Evolutionary conservation across 2,888 invertebrate genomes (phyloP), one percentile per base, ranked within the genome.

Genomic region (Calephelis perditalis): DNA sequence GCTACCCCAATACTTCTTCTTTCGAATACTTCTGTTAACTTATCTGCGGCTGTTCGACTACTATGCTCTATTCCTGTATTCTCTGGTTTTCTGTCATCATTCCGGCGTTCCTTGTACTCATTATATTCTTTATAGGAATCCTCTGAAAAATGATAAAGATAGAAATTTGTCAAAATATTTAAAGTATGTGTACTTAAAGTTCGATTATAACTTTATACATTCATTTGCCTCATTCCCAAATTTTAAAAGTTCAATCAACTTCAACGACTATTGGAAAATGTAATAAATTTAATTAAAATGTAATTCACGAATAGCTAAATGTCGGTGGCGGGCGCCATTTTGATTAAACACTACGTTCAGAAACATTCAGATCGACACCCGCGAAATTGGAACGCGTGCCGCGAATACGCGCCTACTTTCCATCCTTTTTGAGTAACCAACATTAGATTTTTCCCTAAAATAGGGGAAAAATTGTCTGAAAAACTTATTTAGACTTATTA

Each of bases 21-120:
- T 73, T 91, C 91, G 74, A 91, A 91, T 61, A 88, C 89, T 75
- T 91, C 91, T 56, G 84, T 82, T 58, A 89, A 73, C 72, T 91
- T 90, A 65, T 91, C 91, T 63, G 88, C 89, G 63, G 87, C 88
- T 62, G 87, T 86, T 71, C 86, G 80, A 67, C 82, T 85, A 66
- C 80, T 79, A 58, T 79, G 77, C 66, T 87, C 86, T 65, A 82
- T 78, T 60, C 66, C 58, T 12, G 75, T 67, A 44, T 73, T 75
- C 61, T 90, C 90, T 56, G 79, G 71, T 66, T 92, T 92, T 59
- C 87, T 84, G 44, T 90, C 85, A 59, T 92, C 92, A 67, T 81
- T 81, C 73, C 92, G 86, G 68, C 90, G 82, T 46, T 83, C 88
- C 82, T 86, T 87, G 61, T 91, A 91, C 44, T 86, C 91, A 57